These are phyloP conservation scores for Lasioglossum pauxillum DNA, from an alignment of 2,888 invertebrate species.

Conservation along the genomic window DNA sequence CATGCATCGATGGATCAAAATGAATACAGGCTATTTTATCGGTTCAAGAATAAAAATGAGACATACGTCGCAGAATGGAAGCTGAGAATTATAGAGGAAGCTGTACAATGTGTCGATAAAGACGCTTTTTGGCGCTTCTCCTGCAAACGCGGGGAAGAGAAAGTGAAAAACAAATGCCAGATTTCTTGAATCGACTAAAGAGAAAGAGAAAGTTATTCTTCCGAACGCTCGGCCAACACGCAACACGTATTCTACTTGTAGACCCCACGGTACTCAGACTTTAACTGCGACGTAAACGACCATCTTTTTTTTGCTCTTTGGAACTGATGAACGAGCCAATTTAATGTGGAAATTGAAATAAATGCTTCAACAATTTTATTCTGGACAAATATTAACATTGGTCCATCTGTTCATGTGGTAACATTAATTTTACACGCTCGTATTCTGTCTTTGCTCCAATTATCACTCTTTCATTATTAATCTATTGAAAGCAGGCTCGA, in stretches of 20 bases:
- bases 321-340: background rate
- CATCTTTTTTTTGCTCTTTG: background rate
- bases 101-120: background rate
- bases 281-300: background rate
- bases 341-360: background rate
- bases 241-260: slow-evolving; percentile 3
- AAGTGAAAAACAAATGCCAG: slow-evolving; percentile 2
- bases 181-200: background rate
- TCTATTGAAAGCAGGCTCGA: too few species aligned
- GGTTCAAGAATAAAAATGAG: too few species aligned
- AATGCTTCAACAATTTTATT: background rate
- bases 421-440: background rate
- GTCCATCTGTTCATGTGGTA: background rate
- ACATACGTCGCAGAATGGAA: background rate
- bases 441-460: too few species aligned
- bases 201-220: slow-evolving; percentile 9
- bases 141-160: background rate
- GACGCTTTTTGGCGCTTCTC: background rate
- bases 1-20: too few species aligned
- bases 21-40: background rate
- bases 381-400: background rate
- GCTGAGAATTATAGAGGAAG: background rate
- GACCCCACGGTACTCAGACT: background rate
- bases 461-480: background rate
- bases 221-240: slow-evolving; percentile 1